Conservation (phyloP, 2,797 vertebrate genomes). For the Paguma larvata region DNA sequence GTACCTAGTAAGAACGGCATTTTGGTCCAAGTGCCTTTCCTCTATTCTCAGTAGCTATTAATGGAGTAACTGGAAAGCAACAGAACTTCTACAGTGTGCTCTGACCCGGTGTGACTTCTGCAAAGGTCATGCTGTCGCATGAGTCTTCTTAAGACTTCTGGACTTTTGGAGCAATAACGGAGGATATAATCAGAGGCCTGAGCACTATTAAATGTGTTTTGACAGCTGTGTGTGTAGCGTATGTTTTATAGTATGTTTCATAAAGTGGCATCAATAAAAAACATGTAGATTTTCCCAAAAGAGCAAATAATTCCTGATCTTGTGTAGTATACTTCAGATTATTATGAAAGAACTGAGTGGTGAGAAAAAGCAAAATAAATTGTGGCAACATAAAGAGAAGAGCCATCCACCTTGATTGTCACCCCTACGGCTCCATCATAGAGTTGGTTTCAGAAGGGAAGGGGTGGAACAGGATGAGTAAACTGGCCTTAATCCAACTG, state of each 20-base stretch:
- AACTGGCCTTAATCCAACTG: background rate
- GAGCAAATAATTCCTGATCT: background rate
- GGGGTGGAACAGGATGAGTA: background rate
- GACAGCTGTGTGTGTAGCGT: background rate
- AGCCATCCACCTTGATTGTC: rapidly evolving
- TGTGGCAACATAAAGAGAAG: background rate
- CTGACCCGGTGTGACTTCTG: background rate
- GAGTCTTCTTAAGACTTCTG: background rate
- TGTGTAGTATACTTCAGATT: background rate
- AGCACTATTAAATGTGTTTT: background rate
- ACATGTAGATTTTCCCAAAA: background rate
- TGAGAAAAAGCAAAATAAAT: background rate
- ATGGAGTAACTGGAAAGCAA: conserved; percentile 49
- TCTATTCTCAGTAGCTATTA: conserved; percentile 37
- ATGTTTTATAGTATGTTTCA: background rate
- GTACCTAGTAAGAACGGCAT: background rate
- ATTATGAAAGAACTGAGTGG: background rate
- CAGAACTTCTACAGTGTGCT: background rate
- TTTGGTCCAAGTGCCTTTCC: background rate
- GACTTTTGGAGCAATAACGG: background rate
- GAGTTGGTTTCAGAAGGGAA: background rate
- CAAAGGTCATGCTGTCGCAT: background rate
- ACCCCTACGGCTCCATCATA: background rate
- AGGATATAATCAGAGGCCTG: background rate
- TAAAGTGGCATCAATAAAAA: background rate